Evolutionary conservation across 2,797 vertebrate genomes (phyloP).

Genomic region (Alectoris magna): DNA sequence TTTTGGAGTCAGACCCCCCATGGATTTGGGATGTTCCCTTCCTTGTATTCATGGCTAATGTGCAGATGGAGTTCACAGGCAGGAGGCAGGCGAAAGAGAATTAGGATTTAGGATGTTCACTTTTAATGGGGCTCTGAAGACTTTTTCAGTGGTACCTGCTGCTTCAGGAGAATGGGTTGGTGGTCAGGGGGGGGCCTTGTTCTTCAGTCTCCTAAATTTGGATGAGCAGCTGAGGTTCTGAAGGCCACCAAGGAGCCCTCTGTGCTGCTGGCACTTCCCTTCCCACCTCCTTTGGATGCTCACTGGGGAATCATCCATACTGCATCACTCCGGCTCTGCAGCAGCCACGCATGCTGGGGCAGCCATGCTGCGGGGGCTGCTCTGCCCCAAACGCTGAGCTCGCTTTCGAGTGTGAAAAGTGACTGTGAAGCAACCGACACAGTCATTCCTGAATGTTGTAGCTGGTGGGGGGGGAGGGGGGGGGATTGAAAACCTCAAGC

Average conservation of each 20-base stretch:
- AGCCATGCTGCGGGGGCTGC: not conserved
- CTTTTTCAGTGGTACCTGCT: not conserved
- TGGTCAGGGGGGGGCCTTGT: not conserved
- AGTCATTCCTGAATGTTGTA: conserved; percentile 1
- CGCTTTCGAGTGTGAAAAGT: not conserved
- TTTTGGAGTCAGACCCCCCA: not conserved
- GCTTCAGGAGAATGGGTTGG: not conserved
- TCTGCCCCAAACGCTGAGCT: not conserved
- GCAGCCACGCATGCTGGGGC: not conserved
- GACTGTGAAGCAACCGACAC: not conserved
- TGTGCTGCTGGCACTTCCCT: not conserved
- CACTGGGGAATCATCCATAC: fast-evolving
- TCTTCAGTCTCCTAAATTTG: not conserved
- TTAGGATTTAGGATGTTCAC: not conserved
- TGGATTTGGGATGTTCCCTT: not conserved
- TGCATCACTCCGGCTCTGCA: fast-evolving
- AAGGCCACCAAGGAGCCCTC: not conserved
- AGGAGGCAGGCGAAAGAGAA: not conserved
- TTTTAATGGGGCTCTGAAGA: not conserved
- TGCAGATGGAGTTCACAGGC: not conserved
- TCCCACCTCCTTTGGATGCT: not conserved
- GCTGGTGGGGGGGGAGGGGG: too few species aligned
- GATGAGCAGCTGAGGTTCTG: not conserved
- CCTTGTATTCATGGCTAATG: not conserved
- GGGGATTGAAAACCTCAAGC: not conserved